Evolutionary conservation across 2,797 vertebrate genomes (phyloP).

Genomic region (Myripristis jacobus): DNA sequence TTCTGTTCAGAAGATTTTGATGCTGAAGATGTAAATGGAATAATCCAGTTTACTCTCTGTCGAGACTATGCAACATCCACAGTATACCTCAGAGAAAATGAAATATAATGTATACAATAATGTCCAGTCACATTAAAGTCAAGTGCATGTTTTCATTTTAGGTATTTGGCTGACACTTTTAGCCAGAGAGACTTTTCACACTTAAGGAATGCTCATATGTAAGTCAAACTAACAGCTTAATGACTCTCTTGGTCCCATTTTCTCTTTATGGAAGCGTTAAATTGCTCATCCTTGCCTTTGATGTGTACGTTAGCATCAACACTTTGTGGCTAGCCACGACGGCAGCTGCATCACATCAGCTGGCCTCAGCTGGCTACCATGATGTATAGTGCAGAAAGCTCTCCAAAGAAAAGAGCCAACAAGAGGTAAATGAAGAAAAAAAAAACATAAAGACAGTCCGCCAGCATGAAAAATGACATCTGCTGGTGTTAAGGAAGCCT

Average conservation of each 20-base stretch:
- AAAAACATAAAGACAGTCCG: constrained; percentile 67
- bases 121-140: constrained; percentile 37
- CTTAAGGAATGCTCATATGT: constrained; percentile 51
- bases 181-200: constrained; percentile 26
- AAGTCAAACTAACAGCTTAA: constrained; percentile 65
- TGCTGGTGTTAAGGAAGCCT: constrained; percentile 87
- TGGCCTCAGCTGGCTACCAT: constrained; percentile 83
- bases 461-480: constrained; percentile 90
- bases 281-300: constrained; percentile 68
- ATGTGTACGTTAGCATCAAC: constrained; percentile 68
- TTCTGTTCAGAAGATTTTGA: constrained; percentile 12
- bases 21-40: neutral
- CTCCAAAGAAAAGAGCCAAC: constrained; percentile 92
- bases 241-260: constrained; percentile 55
- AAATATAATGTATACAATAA: constrained; percentile 40
- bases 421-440: constrained; percentile 80
- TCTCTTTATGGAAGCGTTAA: constrained; percentile 45
- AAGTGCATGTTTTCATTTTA: constrained; percentile 55
- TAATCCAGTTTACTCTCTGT: constrained; percentile 1
- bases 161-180: constrained; percentile 39
- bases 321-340: constrained; percentile 34
- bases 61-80: constrained; percentile 3
- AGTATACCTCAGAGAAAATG: constrained; percentile 13
- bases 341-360: constrained; percentile 89
- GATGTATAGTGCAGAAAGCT: constrained; percentile 87